These are phyloP conservation scores for Lasioglossum marginatum DNA, from an alignment of 2,888 invertebrate genomes.

Conservation along the genomic window DNA sequence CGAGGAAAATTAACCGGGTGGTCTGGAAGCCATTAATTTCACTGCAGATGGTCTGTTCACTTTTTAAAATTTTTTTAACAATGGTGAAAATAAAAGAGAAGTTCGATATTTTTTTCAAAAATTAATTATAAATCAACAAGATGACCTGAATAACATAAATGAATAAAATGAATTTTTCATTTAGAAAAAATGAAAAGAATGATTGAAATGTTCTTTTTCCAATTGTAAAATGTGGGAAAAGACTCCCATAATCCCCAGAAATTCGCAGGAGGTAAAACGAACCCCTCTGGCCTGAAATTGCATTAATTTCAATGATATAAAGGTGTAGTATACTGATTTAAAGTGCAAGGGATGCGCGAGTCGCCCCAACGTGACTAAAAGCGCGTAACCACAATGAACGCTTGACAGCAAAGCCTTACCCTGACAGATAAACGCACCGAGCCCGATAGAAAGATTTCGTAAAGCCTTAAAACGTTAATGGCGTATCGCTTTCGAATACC, in stretches of 20 bases:
- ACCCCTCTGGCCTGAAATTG: not conserved
- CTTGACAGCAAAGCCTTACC: conserved; percentile 50
- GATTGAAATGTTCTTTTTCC: not conserved
- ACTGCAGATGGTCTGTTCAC: not conserved
- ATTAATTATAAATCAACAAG: no score
- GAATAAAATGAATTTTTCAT: not conserved
- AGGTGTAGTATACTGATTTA: not conserved
- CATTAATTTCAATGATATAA: not conserved
- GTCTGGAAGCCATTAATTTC: no score
- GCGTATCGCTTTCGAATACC: conserved; percentile 83
- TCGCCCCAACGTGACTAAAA: conserved; percentile 34
- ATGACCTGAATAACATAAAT: no score
- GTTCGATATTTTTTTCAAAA: no score
- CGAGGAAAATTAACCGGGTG: not conserved
- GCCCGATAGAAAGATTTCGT: conserved; percentile 54
- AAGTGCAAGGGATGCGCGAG: conserved; percentile 34
- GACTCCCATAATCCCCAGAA: not conserved
- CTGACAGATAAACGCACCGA: conserved; percentile 48
- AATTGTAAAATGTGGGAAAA: not conserved
- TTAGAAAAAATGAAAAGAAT: not conserved
- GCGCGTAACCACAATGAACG: conserved; percentile 53
- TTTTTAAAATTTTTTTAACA: not conserved
- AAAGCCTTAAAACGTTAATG: conserved; percentile 76
- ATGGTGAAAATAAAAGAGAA: no score
- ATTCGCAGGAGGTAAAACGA: not conserved